Percentiles rank a stretch among this genome's conserved stretches.
phyloP scores from a whole-genome alignment of 1,140 invertebrate species.

The Papilio dardanus region DNA sequence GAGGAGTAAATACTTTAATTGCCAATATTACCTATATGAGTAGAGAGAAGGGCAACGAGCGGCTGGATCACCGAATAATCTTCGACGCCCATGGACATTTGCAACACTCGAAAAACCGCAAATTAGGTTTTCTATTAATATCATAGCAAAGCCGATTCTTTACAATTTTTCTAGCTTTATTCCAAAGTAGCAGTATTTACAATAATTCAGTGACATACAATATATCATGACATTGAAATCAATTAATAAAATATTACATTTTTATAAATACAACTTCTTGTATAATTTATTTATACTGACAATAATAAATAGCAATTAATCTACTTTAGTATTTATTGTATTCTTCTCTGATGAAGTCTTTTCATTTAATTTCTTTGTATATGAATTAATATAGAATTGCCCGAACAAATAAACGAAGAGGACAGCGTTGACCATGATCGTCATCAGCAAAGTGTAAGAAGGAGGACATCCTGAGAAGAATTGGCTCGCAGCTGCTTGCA shows the following conservation, averaged over 20 bases:
- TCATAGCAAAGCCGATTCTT: too few species aligned
- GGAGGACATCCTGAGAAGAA: slow-evolving; percentile 49
- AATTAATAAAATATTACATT: neutral
- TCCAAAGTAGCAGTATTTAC: too few species aligned
- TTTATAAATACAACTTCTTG: neutral
- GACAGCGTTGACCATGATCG: slow-evolving; percentile 46
- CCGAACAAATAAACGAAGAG: slow-evolving; percentile 56
- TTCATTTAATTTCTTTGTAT: slow-evolving; percentile 25
- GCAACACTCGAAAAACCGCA: too few species aligned
- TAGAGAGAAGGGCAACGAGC: too few species aligned
- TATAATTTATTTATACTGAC: neutral
- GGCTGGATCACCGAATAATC: too few species aligned
- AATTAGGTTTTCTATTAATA: too few species aligned
- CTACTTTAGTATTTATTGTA: neutral
- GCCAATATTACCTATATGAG: too few species aligned
- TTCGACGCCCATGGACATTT: too few species aligned
- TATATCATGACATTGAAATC: neutral
- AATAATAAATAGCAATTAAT: neutral
- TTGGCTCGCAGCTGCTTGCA: slow-evolving; percentile 43
- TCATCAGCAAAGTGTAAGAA: slow-evolving; percentile 44
- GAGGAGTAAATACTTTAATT: neutral
- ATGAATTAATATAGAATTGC: slow-evolving; percentile 54
- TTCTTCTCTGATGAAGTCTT: neutral
- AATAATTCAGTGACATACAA: neutral
- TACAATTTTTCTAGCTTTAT: too few species aligned